These are phyloP conservation scores for Acronicta leporina DNA, from an alignment of 2,888 invertebrate genomes.

Conservation along the genomic window DNA sequence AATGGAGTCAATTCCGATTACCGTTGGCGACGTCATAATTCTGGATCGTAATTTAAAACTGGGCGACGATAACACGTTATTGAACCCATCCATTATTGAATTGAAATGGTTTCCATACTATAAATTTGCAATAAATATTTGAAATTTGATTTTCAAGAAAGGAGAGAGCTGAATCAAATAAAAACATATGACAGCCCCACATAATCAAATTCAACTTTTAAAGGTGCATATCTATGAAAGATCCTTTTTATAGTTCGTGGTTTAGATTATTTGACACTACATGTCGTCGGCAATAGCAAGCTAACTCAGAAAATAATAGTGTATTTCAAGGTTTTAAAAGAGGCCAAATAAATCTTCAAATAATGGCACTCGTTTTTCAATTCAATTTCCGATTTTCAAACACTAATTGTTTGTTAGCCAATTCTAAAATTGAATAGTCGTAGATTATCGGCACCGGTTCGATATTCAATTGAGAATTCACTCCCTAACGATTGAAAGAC, in stretches of 20 bases:
- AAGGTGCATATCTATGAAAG: too few relatives aligned
- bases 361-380: too few relatives aligned
- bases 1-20: conserved; percentile 47
- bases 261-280: too few relatives aligned
- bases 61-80: conserved; percentile 35
- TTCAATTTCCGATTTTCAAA: too few relatives aligned
- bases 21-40: conserved; percentile 41
- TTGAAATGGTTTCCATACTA: conserved; percentile 7
- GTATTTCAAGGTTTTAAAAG: too few relatives aligned
- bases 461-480: conserved; percentile 46
- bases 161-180: too few relatives aligned
- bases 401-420: not conserved
- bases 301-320: too few relatives aligned
- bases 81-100: conserved; percentile 27
- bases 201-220: too few relatives aligned
- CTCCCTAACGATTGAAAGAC: conserved; percentile 41
- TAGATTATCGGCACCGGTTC: conserved; percentile 35
- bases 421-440: conserved; percentile 30
- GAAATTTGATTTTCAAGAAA: not conserved
- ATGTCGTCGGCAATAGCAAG: too few relatives aligned
- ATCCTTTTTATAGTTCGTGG: too few relatives aligned
- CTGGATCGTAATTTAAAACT: conserved; percentile 36
- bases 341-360: too few relatives aligned
- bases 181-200: not conserved
- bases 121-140: not conserved